Evolutionary conservation across 2,113 vertebrate species (phyloP), one percentile per base, ranked within the genome.

Genomic region (Apodemus sylvaticus): DNA sequence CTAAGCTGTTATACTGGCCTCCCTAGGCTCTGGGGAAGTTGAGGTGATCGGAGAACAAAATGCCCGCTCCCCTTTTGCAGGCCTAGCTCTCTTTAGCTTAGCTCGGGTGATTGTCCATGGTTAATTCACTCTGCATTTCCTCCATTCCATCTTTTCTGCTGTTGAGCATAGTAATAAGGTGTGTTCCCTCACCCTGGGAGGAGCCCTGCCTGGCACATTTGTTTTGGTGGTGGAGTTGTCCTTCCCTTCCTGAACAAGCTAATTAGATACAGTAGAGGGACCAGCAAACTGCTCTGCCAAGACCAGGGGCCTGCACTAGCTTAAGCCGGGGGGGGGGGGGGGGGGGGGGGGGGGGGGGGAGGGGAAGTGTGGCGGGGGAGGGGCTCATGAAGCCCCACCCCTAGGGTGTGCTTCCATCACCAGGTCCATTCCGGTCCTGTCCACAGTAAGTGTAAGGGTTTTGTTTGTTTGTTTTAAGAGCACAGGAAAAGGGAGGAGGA

Each of bases 111-210:
- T 55, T 70, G 70, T 20, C 7, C 70, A 7, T 5, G 20, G 82
- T 70, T 53, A 60, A 91, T 79, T 55, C 45, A 14, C 86, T 86
- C 36, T 19, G 2, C 22, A 14, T 76, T 88, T n/a, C 66, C 73
- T 58, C 68, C n/a, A 45, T 74, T 68, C 34, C 4, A 64, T 64
- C 62, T 93, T 24, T 71, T 26, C 89, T 76, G 64, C 64, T n/a
- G 39, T 53, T 82, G 29, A 62, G 66, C 76, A 45, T 68, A 74
- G 74, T 68, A 16, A 9, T 70, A 16, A 10, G 45, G 42, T n/a
- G 60, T 36, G 45, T 66, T 60, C 42, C 20, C 34, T 1, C 4
- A 13, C 79, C 17, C 0, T 13, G 0, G 0, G 26, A 10, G 24
- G 48, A 74, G 20, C 55, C 83, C 13, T 60, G 5, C 71, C 86